phyloP scores from a whole-genome alignment of 2,113 vertebrate species.

The Vicugna pacos region DNA sequence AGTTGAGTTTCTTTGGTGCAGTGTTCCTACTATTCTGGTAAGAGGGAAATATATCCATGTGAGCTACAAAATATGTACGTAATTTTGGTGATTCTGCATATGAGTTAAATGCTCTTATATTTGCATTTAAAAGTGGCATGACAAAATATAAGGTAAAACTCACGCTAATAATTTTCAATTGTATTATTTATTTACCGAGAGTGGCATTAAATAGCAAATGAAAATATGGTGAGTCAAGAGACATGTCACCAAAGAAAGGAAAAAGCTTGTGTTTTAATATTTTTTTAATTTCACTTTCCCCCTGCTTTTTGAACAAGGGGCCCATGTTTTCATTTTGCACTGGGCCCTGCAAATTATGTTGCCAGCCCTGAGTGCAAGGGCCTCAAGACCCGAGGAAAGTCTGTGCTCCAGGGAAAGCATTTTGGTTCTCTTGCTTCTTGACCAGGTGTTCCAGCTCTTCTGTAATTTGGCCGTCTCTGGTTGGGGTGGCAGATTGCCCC shows the following conservation, averaged over 20 bases:
- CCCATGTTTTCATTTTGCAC: neutral
- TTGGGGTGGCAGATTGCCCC: neutral
- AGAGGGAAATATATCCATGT: neutral
- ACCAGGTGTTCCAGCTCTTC: neutral
- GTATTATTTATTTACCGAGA: slow-evolving; percentile 36
- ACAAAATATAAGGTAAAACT: slow-evolving; percentile 2
- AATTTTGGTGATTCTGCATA: neutral
- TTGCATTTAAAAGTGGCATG: slow-evolving; percentile 39
- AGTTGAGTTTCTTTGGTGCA: neutral
- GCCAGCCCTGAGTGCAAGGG: neutral
- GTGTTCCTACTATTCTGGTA: neutral
- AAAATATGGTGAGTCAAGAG: neutral
- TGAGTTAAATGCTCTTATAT: neutral
- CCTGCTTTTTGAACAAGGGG: neutral
- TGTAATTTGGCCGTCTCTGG: neutral
- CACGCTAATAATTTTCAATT: neutral
- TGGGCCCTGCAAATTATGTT: neutral
- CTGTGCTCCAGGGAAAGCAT: neutral
- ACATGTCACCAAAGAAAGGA: neutral
- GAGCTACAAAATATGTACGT: neutral
- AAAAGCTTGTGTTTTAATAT: neutral
- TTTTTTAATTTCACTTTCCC: neutral
- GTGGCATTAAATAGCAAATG: neutral
- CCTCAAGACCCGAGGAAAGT: neutral
- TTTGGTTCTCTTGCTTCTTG: neutral